Evolutionary conservation across 2,113 vertebrate genomes (phyloP).

Genomic region (Eira barbara): DNA sequence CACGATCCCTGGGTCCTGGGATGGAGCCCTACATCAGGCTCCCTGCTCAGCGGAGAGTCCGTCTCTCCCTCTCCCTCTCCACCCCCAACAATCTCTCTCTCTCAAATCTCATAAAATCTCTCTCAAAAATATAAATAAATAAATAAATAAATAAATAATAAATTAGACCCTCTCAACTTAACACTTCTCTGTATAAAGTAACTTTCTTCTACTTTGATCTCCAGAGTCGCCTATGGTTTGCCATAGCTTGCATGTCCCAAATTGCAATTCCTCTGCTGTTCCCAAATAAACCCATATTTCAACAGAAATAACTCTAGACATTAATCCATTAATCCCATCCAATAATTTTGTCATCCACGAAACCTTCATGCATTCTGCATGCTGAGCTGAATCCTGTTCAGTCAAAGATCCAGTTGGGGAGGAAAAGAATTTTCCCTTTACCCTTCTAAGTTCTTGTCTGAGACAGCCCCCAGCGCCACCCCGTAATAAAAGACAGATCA

Average conservation of each 20-base stretch:
- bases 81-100: too few relatives aligned
- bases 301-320: neutral
- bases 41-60: too few relatives aligned
- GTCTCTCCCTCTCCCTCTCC: too few relatives aligned
- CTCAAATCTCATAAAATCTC: too few relatives aligned
- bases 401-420: neutral
- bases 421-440: neutral
- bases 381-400: neutral
- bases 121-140: too few relatives aligned
- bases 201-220: neutral
- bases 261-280: neutral
- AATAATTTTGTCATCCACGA: neutral
- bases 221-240: neutral
- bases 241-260: neutral
- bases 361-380: neutral
- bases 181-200: neutral
- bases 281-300: neutral
- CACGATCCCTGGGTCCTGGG: too few relatives aligned
- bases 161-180: neutral
- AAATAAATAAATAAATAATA: too few relatives aligned
- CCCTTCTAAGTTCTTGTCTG: neutral
- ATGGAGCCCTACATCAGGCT: too few relatives aligned
- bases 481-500: neutral
- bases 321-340: neutral
- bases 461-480: accelerated